Percentiles rank a stretch among this genome's conserved stretches.
Evolutionary conservation across 2,113 vertebrate species (phyloP).

Genomic region (Actenoides lindsayi): DNA sequence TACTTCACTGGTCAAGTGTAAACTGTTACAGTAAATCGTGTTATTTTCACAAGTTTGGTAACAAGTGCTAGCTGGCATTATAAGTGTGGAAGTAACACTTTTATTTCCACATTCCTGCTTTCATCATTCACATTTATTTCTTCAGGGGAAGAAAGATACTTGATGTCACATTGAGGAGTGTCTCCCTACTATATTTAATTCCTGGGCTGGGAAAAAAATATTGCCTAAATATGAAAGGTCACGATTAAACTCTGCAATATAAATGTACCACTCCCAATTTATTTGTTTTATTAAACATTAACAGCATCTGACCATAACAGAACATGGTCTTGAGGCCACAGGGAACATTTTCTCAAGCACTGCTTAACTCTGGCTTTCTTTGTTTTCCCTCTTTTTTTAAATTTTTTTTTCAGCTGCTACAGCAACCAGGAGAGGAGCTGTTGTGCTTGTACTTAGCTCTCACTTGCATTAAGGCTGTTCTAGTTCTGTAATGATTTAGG

Average conservation of each 20-base stretch:
- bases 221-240: conserved; percentile 9
- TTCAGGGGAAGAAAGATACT: conserved; percentile 19
- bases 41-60: conserved; percentile 61
- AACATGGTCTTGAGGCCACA: conserved; percentile 14
- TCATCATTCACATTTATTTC: conserved; percentile 62
- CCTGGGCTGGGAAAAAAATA: not conserved
- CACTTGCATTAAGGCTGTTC: not conserved
- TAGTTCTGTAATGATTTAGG: not conserved
- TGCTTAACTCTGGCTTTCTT: not conserved
- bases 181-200: conserved; percentile 43
- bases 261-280: not conserved
- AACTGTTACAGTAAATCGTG: conserved; percentile 46
- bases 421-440: conserved; percentile 36
- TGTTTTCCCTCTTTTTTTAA: not conserved
- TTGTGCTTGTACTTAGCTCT: not conserved
- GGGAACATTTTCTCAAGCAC: not conserved
- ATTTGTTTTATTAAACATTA: conserved; percentile 20
- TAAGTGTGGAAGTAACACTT: conserved; percentile 54
- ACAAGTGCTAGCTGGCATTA: conserved; percentile 34
- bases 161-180: conserved; percentile 33
- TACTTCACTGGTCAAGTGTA: conserved; percentile 52
- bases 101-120: conserved; percentile 66
- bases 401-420: not conserved
- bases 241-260: conserved; percentile 33
- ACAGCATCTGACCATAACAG: conserved; percentile 6